Evolutionary conservation across 2,113 vertebrate species (phyloP), one percentile per base, ranked within the genome.

Genomic region (Notothenia coriiceps): DNA sequence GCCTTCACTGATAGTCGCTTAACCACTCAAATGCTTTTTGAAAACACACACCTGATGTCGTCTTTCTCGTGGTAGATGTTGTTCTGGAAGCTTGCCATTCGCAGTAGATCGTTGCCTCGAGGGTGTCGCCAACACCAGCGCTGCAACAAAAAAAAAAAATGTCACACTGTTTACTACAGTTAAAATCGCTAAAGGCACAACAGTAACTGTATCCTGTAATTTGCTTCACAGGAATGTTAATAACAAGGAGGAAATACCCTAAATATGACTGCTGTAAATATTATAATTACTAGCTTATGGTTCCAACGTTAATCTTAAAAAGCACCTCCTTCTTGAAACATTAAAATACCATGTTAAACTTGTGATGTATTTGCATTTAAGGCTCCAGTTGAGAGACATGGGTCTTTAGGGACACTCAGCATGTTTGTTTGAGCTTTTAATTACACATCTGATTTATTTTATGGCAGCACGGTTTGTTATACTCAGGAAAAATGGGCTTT

Each of bases 61-160:
- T 98, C 97, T 4, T 96, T 97, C 93, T 96, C 96, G 0, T 97
- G 96, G 86, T 98, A 96, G 3, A 96, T 98, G 91, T 96, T 97
- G 11, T 95, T 91, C 75, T 97, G 97, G 85, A 98, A 98, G 77
- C 94, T 92, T 52, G 96, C 94, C 43, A 96, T 96, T 22, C 98
- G 93, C 71, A 99, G 94, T 22, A 99, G 96, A 83, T 97, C 93
- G 2, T 97, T 96, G 69, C 97, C 97, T 0, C 87, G 87, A 0
- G 96, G 97, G 85, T 98, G 96, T 46, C 95, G 95, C 97, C 97
- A 98, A 78, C 96, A 96, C 91, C 97, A 95, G 61, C 96, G 96
- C 97, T 99, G 92, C 3, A 70, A 84, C 40, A 74, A 43, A 70
- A 57, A 74, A 56, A 44, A 79, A 54, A 17, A 12, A 20, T 13